Evolutionary conservation across 1,140 invertebrate genomes (phyloP), one percentile per base, ranked within the genome.

Genomic region (Aphelinus certus): DNA sequence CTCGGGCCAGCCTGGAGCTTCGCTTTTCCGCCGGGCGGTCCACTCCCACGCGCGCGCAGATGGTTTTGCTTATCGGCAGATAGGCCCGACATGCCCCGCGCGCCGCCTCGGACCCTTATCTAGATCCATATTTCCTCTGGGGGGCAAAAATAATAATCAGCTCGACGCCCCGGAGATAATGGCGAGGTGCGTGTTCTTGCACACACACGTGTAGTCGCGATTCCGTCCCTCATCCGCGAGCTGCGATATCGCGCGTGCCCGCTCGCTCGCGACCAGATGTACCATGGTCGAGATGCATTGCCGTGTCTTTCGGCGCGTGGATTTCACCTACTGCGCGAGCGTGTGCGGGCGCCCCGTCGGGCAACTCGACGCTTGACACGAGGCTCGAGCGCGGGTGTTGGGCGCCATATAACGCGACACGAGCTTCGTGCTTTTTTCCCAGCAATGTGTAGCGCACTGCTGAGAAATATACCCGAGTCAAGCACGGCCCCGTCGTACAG

Each of bases 261-360:
- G 26, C 26, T 26, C 26, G 26, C 26, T 26, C 26, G 26, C 26
- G 26, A 26, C 26, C 79, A 85, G 83, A 85, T 83, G 80, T 75
- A 85, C 84, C 76, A 26, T 26, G 78, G 79, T 76, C 77, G 77
- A 81, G 77, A 83, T 84, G 81, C 82, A 45, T 26, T 9, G 3
- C n/a, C 10, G 46, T 53, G 49, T 47, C 43, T 46, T 5, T 1
- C 55, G 26, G 10, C 48, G 26, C 43, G 5, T 42, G 9, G 9
- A 60, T 66, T 66, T 65, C 71, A 73, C 56, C 56, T 66, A 67
- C 63, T 61, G 63, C 66, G 65, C 53, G 66, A 56, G 56, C n/a
- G 56, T 55, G 53, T 61, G 26, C 58, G 69, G 60, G 10, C 69
- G 3, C 70, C 70, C 70, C 70, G 60, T 64, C 10, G 70, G 6